Base-by-base conservation (phyloP, 2,888 invertebrate genomes). In the Ectemnius continuus region DNA sequence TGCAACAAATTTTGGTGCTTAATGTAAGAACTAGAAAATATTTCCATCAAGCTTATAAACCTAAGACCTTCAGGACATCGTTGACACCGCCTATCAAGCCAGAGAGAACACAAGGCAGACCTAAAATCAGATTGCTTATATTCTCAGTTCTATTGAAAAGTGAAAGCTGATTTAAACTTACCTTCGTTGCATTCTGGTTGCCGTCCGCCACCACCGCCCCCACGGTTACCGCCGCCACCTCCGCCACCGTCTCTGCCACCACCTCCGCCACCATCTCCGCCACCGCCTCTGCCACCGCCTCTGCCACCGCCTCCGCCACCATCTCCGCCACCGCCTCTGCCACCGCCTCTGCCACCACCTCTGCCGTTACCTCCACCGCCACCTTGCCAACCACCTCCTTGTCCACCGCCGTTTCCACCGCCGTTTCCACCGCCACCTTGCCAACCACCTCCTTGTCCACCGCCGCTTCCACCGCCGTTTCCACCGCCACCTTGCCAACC, bases 291-390 rank as follows among this genome's bases (percentile, higher is more conserved):
- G 3, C 48, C 48, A n/a, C 48, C 48, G n/a, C 48, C 48, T 3
- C 48, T 8, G 13, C 48, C 48, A n/a, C 11, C 48, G 2, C 48
- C 48, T 4, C 48, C 48, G 48, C n/a, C n/a, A 2, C n/a, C n/a
- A 4, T n/a, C 4, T n/a, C 48, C 48, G 8, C 48, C 48, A n/a
- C 48, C 48, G 48, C 48, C 48, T 2, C 8, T 48, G 3, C n/a
- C n/a, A n/a, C 48, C 48, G 3, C 48, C 48, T 48, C 48, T 8
- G 48, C 48, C 48, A 48, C n/a, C n/a, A 8, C 11, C 48, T n/a
- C 48, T 8, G 47, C 62, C 48, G n/a, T 8, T 8, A 48, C 11
- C 48, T 13, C 48, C 48, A n/a, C 48, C 48, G 48, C 62, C n/a
- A 2, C 48, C 23, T 23, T 28, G 28, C 5, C 23, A 20, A 56